Evolutionary conservation across 2,113 vertebrate genomes (phyloP).

Genomic region (Amphiprion ocellaris): DNA sequence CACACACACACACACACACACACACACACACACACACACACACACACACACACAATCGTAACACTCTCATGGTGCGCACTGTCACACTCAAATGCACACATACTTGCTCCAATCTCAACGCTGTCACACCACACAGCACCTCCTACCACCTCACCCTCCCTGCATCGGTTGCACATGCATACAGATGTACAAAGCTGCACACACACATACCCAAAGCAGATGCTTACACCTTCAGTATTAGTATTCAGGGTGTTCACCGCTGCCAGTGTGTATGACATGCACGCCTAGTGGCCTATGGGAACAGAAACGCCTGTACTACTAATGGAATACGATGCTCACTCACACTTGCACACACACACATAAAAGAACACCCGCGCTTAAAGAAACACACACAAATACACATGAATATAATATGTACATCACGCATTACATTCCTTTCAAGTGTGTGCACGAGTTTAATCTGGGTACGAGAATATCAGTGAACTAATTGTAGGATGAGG

Average conservation of each 20-base stretch:
- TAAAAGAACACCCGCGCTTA: neutral
- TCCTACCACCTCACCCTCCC: neutral
- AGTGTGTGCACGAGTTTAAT: slow-evolving; percentile 18
- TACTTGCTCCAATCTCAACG: slow-evolving; percentile 41
- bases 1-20: slow-evolving; percentile 5
- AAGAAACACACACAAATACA: slow-evolving; percentile 15
- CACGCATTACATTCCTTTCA: slow-evolving; percentile 7
- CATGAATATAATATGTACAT: slow-evolving; percentile 8
- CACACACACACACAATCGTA: slow-evolving; percentile 7
- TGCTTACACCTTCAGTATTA: slow-evolving; percentile 54
- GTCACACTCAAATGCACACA: slow-evolving; percentile 62
- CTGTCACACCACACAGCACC: slow-evolving; percentile 45
- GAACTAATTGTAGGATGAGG: slow-evolving; percentile 58
- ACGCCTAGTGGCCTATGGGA: slow-evolving; percentile 48
- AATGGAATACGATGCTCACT: slow-evolving; percentile 43
- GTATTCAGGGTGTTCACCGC: slow-evolving; percentile 60
- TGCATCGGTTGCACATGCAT: slow-evolving; percentile 36
- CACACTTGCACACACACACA: neutral
- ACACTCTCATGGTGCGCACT: slow-evolving; percentile 26
- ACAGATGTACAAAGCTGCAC: slow-evolving; percentile 43
- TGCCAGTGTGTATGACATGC: slow-evolving; percentile 55
- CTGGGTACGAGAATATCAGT: slow-evolving; percentile 41
- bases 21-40: slow-evolving; percentile 2
- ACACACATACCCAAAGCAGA: slow-evolving; percentile 25
- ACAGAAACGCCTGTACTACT: slow-evolving; percentile 52